A percentile compares a stretch with the other conserved stretches of the same genome.
Conservation (phyloP, 2,797 vertebrate genomes). For the Acropternis orthonyx region DNA sequence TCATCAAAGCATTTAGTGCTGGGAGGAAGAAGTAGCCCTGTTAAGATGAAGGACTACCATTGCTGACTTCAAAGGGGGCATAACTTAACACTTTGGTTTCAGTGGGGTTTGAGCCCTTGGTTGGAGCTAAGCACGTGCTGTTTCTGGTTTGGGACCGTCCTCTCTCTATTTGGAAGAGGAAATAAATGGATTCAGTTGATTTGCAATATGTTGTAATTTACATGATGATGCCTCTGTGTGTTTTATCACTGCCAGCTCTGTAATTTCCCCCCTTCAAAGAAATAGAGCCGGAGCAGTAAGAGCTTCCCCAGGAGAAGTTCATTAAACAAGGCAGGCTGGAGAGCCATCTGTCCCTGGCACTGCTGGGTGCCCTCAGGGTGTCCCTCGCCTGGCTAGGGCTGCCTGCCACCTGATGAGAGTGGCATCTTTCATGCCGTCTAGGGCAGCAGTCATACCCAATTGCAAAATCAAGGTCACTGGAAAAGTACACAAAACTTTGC, state of each 20-base stretch:
- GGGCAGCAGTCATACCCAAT: conserved; percentile 37
- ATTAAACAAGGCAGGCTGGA: background rate
- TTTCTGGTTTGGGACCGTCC: background rate
- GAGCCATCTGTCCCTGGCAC: background rate
- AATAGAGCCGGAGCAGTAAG: background rate
- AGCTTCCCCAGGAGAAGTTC: background rate
- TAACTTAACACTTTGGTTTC: conserved; percentile 7
- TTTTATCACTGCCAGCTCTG: background rate
- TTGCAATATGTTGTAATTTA: background rate
- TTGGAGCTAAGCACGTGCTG: background rate
- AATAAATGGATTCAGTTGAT: background rate
- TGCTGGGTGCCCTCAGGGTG: background rate
- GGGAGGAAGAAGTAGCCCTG: background rate
- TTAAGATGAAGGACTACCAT: background rate
- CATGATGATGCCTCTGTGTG: background rate
- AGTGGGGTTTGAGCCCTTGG: background rate
- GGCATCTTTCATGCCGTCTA: conserved; percentile 51
- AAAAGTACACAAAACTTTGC: conserved; percentile 73
- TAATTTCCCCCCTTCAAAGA: background rate
- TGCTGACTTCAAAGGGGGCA: background rate
- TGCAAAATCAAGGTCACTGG: conserved; percentile 68
- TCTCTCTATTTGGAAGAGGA: background rate
- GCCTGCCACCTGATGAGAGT: conserved; percentile 6
- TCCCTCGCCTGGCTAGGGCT: background rate
- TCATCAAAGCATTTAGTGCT: background rate